These are phyloP conservation scores for Argyresthia goedartella DNA, from an alignment of 2,888 invertebrate species.

Conservation along the genomic window DNA sequence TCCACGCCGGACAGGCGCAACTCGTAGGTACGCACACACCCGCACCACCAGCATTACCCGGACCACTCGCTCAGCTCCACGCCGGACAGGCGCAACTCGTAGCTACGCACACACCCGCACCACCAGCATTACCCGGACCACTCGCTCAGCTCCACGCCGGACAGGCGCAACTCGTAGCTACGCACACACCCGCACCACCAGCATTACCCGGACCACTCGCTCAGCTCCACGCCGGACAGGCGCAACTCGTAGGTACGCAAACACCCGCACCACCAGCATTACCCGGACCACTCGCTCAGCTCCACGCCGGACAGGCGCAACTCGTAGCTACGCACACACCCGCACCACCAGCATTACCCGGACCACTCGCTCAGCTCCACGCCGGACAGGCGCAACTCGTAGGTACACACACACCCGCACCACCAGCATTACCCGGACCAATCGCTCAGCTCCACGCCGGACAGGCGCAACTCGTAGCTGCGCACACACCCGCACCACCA, in stretches of 20 bases:
- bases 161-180: slow-evolving; percentile 84
- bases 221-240: slow-evolving; percentile 72
- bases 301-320: slow-evolving; percentile 72
- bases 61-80: slow-evolving; percentile 66
- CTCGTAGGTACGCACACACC: slow-evolving; percentile 43
- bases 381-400: slow-evolving; percentile 72
- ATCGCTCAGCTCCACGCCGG: slow-evolving; percentile 70
- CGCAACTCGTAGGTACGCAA: slow-evolving; percentile 81
- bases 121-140: slow-evolving; percentile 34
- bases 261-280: slow-evolving; percentile 32
- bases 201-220: slow-evolving; percentile 56
- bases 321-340: slow-evolving; percentile 74
- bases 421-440: slow-evolving; percentile 73
- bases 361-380: slow-evolving; percentile 66
- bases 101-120: slow-evolving; percentile 65
- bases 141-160: slow-evolving; percentile 68
- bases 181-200: slow-evolving; percentile 27
- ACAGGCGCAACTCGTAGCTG: slow-evolving; percentile 70
- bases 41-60: slow-evolving; percentile 49
- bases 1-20: slow-evolving; percentile 51
- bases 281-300: slow-evolving; percentile 61
- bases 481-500: slow-evolving; percentile 26
- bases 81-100: slow-evolving; percentile 32
- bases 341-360: slow-evolving; percentile 72
- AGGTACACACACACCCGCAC: slow-evolving; percentile 79